A percentile compares a stretch with the other conserved stretches of the same genome.
These are phyloP conservation scores for Atrichornis clamosus DNA, from an alignment of 2,113 vertebrate genomes.

Conservation along the genomic window DNA sequence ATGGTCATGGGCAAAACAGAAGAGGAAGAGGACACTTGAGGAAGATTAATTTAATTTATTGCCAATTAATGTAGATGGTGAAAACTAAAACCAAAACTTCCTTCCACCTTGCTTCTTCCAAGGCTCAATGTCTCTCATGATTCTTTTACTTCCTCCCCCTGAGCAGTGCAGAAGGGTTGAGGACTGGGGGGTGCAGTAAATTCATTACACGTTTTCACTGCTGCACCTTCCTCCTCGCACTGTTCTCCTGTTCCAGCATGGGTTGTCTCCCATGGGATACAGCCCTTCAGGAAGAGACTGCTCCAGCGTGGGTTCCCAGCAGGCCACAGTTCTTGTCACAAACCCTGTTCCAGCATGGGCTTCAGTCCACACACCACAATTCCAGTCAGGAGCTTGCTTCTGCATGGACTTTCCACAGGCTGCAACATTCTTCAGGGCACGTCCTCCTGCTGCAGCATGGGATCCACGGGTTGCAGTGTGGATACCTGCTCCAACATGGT, in stretches of 20 bases:
- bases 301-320: background rate
- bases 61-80: background rate
- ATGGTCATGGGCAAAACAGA: background rate
- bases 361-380: background rate
- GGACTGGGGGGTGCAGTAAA: background rate
- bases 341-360: background rate
- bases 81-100: background rate
- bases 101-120: background rate
- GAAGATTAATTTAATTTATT: background rate
- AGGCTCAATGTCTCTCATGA: background rate
- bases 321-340: background rate
- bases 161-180: background rate
- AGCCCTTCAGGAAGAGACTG: background rate
- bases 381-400: rapidly evolving
- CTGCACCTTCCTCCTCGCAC: background rate
- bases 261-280: background rate
- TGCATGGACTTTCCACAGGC: background rate
- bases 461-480: background rate
- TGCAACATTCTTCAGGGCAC: background rate
- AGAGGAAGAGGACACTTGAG: background rate
- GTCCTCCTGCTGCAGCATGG: background rate
- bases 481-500: background rate
- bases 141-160: background rate
- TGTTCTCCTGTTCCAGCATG: background rate
- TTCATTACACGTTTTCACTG: background rate